Base-by-base conservation (phyloP, 2,113 vertebrate species). In the Phyllopteryx taeniolatus region DNA sequence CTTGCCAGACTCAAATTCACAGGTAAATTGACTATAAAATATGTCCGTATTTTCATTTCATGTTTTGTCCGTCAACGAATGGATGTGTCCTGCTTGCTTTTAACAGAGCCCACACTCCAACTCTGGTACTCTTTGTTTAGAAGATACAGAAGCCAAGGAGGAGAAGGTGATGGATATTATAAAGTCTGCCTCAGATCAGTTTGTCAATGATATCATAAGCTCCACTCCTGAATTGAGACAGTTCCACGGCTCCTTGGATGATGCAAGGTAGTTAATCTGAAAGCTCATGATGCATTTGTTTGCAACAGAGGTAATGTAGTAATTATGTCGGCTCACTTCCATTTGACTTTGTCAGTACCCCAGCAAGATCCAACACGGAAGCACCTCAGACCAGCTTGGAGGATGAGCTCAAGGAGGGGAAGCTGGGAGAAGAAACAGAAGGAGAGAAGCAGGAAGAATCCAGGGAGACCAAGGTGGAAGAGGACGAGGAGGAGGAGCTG, bases 171-270 rank as follows among this genome's bases (percentile, higher is more conserved):
- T 74, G 0, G 69, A 85, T 27, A 66, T 71, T 11, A 27, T 17
- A 46, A 83, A 81, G 49, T 54, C 85, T 6, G 5, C 39, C 6
- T 3, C 54, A 19, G 79, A 89, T 80, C 79, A 73, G 10, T 92
- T 93, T 51, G 77, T 93, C 43, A 80, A 59, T 22, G 81, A 91
- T 70, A 91, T 94, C 67, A 92, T 94, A 49, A 92, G 86, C 79
- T 92, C 93, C 71, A 94, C 91, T 49, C 93, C 93, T n/a, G 93
- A 94, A 71, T 81, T 94, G 42, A 83, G 72, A 20, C 82, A 83
- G 2, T 86, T 93, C 64, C 83, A 91, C 12, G 68, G 67, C 54
- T 54, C 54, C 27, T 20, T 76, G 31, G 77, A 83, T 71, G 69
- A 47, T 15, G 42, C 82, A 51, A 92, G 91, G 93, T 93, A 83